These are phyloP conservation scores for Drosophila buzzatii DNA, from an alignment of 2,888 invertebrate genomes.

Conservation along the genomic window DNA sequence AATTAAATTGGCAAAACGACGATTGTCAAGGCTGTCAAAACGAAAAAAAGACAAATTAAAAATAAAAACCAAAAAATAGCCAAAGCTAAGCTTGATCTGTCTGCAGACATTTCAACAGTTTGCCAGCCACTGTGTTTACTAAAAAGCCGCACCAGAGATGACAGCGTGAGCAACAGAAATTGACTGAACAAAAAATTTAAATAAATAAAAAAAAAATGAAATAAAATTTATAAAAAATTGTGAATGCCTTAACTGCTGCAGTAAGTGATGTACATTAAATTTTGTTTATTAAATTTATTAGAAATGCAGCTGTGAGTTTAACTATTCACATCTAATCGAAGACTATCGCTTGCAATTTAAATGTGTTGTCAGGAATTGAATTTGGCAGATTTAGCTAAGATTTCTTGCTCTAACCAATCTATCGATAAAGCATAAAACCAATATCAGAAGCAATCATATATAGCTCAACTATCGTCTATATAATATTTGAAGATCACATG, in stretches of 20 bases:
- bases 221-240: too few relatives aligned
- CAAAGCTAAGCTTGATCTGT: slow-evolving; percentile 24
- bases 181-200: too few relatives aligned
- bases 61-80: background rate
- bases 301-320: background rate
- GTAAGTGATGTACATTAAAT: background rate
- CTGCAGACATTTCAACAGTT: slow-evolving; percentile 48
- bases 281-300: background rate
- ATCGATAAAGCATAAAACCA: too few relatives aligned
- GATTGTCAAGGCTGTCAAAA: slow-evolving; percentile 62
- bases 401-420: too few relatives aligned
- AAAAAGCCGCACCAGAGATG: slow-evolving; percentile 33
- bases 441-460: too few relatives aligned
- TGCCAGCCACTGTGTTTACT: slow-evolving; percentile 33
- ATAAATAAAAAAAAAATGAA: too few relatives aligned
- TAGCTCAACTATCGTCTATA: background rate
- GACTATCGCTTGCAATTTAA: background rate
- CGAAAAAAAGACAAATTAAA: background rate
- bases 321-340: background rate
- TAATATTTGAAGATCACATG: too few relatives aligned
- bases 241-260: background rate
- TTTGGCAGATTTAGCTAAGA: background rate
- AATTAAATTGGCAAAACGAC: slow-evolving; percentile 57
- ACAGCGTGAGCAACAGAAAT: slow-evolving; percentile 26
- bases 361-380: background rate